Evolutionary conservation across 2,888 invertebrate species (phyloP).

Genomic region (Drosophila dives): DNA sequence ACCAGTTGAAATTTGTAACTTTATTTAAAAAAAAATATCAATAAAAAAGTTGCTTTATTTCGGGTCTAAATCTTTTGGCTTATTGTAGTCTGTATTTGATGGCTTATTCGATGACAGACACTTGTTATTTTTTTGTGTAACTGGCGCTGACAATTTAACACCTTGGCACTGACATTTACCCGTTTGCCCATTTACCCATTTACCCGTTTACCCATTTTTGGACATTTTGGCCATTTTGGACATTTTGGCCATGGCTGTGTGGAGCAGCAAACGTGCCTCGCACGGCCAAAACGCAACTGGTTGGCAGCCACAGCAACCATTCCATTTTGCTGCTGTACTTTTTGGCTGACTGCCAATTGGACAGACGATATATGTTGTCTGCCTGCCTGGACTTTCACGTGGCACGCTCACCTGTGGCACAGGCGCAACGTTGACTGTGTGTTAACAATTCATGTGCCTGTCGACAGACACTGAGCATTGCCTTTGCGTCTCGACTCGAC

Average conservation of each 20-base stretch:
- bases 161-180: slow-evolving; percentile 75
- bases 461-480: slow-evolving; percentile 55
- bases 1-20: background rate
- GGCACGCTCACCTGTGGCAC: slow-evolving; percentile 51
- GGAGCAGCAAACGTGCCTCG: slow-evolving; percentile 52
- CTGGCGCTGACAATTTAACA: slow-evolving; percentile 73
- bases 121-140: slow-evolving; percentile 28
- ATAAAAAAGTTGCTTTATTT: background rate
- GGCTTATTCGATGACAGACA: background rate
- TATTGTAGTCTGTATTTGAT: background rate
- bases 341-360: slow-evolving; percentile 55
- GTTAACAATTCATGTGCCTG: slow-evolving; percentile 63
- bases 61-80: background rate
- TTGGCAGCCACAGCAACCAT: slow-evolving; percentile 35
- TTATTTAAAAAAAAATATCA: background rate
- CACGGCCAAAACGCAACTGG: slow-evolving; percentile 63
- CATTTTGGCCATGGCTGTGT: slow-evolving; percentile 30
- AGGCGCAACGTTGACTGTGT: slow-evolving; percentile 15
- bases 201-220: slow-evolving; percentile 4
- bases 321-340: background rate
- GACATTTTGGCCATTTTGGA: background rate
- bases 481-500: slow-evolving; percentile 23
- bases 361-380: slow-evolving; percentile 31
- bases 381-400: slow-evolving; percentile 28
- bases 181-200: slow-evolving; percentile 23